Conservation (phyloP, 2,888 invertebrate genomes). For the Acanthosepion lycidas region DNA sequence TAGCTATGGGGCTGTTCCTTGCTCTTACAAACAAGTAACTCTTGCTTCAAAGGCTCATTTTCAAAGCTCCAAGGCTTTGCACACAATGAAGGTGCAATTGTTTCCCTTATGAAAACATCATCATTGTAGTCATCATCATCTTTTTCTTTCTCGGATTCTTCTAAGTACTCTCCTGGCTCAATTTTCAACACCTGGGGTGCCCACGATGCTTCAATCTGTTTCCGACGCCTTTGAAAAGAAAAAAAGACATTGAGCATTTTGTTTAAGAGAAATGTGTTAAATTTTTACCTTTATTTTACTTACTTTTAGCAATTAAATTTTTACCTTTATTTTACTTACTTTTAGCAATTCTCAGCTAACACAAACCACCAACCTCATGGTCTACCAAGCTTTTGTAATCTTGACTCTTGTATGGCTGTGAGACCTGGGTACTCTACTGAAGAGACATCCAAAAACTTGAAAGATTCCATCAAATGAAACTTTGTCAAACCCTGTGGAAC, state of each 20-base stretch:
- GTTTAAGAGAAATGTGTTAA: background rate
- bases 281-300: no score
- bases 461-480: no score
- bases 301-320: no score
- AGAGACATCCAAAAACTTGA: no score
- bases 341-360: no score
- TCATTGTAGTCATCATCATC: constrained; percentile 54
- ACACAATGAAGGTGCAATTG: background rate
- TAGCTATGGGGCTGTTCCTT: background rate
- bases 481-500: no score
- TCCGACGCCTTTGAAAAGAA: constrained; percentile 60
- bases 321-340: no score
- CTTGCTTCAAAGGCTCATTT: background rate
- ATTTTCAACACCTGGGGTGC: constrained; percentile 70
- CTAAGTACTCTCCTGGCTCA: constrained; percentile 61
- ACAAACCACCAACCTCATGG: no score
- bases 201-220: constrained; percentile 61
- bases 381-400: no score
- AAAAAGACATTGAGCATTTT: background rate
- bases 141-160: constrained; percentile 55
- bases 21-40: background rate
- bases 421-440: no score
- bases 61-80: background rate
- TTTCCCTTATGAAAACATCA: background rate
- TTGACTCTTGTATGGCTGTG: no score